Percentiles rank a stretch among this genome's conserved stretches.
Evolutionary conservation across 1,140 invertebrate genomes (phyloP).

Genomic region (Pectinophora gossypiella): DNA sequence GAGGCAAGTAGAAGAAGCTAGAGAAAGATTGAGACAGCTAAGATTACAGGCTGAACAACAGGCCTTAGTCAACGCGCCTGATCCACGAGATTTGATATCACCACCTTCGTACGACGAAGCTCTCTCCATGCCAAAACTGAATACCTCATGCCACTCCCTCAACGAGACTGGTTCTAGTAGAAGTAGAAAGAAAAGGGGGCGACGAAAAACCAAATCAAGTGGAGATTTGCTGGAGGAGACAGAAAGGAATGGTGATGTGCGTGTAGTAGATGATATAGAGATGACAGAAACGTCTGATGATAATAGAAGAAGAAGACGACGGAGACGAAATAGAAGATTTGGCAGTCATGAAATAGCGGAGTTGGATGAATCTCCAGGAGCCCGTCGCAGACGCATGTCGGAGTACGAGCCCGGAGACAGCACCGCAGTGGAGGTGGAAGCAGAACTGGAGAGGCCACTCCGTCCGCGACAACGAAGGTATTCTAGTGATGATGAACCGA

Average conservation of each 20-base stretch:
- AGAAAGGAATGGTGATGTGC: constrained; percentile 53
- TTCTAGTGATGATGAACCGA: constrained; percentile 43
- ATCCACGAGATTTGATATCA: constrained; percentile 79
- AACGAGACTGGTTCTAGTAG: constrained; percentile 69
- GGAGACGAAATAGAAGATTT: constrained; percentile 48
- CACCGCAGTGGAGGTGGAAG: constrained; percentile 48
- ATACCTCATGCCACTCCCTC: constrained; percentile 77
- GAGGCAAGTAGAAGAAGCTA: constrained; percentile 76
- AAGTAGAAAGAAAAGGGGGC: constrained; percentile 64
- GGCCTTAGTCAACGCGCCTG: constrained; percentile 75
- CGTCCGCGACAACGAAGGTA: constrained; percentile 37
- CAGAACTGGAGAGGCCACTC: constrained; percentile 43
- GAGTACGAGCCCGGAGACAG: constrained; percentile 37
- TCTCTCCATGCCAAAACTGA: constrained; percentile 80
- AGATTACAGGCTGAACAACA: constrained; percentile 76
- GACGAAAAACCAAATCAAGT: constrained; percentile 72
- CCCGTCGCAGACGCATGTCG: constrained; percentile 48
- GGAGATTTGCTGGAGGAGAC: constrained; percentile 70
- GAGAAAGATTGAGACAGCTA: constrained; percentile 71
- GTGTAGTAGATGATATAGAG: constrained; percentile 42
- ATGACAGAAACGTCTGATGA: constrained; percentile 33
- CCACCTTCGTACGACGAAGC: constrained; percentile 86
- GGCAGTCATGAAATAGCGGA: constrained; percentile 65
- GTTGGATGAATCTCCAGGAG: constrained; percentile 58
- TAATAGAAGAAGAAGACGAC: constrained; percentile 37